Base-by-base conservation (phyloP, 2,888 invertebrate species). In the Ophioninae sp. region DNA sequence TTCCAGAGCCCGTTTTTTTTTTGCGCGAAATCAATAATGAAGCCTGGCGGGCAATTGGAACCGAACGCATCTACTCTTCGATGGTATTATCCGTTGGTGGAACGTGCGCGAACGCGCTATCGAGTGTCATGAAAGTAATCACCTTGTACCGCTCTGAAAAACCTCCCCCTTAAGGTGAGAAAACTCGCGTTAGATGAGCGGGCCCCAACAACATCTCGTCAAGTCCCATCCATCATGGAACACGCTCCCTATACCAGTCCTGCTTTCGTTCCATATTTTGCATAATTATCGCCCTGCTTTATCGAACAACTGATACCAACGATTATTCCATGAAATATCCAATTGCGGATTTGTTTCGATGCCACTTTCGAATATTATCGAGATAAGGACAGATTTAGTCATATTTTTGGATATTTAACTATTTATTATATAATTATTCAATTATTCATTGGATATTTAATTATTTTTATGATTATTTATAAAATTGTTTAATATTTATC, bases 21-120 rank as follows among this genome's bases (percentile, higher is more conserved):
- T 3, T 87, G 86, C 86, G 86, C 88, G 88, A 88, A 90, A 89
- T 89, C 88, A 87, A 90, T 90, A 90, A 90, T 90, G 87, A 89
- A 90, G 87, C 87, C 88, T 85, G 84, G 82, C 85, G 87, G 86
- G 69, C 78, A 63, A 81, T 81, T 84, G 79, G 69, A 84, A 84
- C 71, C 68, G 72, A 81, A 81, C 65, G 74, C 44, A 51, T 13
- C 44, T 78, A 64, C 69, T 64, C 80, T 30, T 64, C 77, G 44
- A 51, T 61, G 61, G 59, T 67, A 67, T 59, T 58, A 39, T n/a
- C 23, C 23, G 9, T 0, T 51, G 44, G 44, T 51, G 44, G 44
- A 51, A 10, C 13, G 5, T 10, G 68, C 59, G 30, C 59, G 68
- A 61, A 64, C 41, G 51, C 76, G 61, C 41, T 39, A 44, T 58